These are phyloP conservation scores for Cyrtodaria siliqua DNA, from an alignment of 2,888 invertebrate species.

Conservation along the genomic window DNA sequence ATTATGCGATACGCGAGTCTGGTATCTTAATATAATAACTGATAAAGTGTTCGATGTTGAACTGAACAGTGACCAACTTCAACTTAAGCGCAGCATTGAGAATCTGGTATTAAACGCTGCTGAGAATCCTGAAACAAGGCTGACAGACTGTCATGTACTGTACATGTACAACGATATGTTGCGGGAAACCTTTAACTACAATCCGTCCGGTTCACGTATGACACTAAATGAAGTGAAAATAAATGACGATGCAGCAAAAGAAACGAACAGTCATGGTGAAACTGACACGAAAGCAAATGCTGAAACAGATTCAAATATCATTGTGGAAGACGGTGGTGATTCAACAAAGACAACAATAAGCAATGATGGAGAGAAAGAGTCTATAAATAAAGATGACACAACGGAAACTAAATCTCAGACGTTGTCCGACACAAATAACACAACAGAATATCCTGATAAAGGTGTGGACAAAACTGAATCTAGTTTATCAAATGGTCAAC, in stretches of 20 bases:
- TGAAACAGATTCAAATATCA: neutral
- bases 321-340: too few species aligned
- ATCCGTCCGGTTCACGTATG: constrained; percentile 22
- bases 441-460: neutral
- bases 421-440: too few species aligned
- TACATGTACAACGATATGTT: constrained; percentile 61
- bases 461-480: neutral
- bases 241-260: constrained; percentile 8
- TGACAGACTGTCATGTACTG: constrained; percentile 62
- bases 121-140: constrained; percentile 25
- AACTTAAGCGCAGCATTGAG: constrained; percentile 61
- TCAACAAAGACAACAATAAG: too few species aligned
- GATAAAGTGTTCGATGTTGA: constrained; percentile 65
- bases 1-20: constrained; percentile 67
- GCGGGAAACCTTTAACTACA: constrained; percentile 47
- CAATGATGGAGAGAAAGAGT: too few species aligned
- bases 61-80: constrained; percentile 50
- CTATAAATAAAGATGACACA: too few species aligned
- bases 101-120: constrained; percentile 53
- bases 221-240: constrained; percentile 6
- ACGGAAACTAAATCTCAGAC: too few species aligned
- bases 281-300: constrained; percentile 8
- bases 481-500: neutral
- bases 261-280: neutral
- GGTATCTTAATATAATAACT: constrained; percentile 70